Evolutionary conservation across 2,888 invertebrate species (phyloP).

Genomic region (Zonitis immaculata): DNA sequence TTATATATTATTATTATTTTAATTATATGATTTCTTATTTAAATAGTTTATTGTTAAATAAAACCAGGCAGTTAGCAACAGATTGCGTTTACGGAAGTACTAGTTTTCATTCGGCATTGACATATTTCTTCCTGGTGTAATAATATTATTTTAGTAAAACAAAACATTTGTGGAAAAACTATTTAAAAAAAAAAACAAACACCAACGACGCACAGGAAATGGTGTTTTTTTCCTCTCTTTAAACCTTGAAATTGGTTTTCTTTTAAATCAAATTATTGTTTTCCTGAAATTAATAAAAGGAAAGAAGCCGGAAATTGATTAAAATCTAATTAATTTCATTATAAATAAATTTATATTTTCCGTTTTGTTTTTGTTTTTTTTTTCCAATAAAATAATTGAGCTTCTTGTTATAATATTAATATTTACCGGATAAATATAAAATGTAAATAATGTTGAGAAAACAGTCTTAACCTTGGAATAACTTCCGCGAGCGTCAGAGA

Average conservation of each 20-base stretch:
- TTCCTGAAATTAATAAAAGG: conserved; percentile 4
- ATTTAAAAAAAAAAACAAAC: not conserved
- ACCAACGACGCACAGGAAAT: not conserved
- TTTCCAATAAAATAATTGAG: not conserved
- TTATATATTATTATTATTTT: too few relatives aligned
- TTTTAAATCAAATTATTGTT: not conserved
- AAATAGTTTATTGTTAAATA: not conserved
- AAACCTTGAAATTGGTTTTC: not conserved
- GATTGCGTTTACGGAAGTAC: conserved; percentile 24
- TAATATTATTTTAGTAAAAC: conserved; percentile 9
- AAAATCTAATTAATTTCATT: conserved; percentile 3
- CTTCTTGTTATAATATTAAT: conserved; percentile 17
- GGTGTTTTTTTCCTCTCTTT: not conserved
- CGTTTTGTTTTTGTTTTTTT: not conserved
- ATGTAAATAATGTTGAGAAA: conserved; percentile 34
- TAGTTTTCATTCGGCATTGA: conserved; percentile 39
- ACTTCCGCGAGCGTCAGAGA: conserved; percentile 35
- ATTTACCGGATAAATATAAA: conserved; percentile 34
- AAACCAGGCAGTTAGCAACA: conserved; percentile 8
- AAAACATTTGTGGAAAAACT: not conserved
- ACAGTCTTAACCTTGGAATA: conserved; percentile 31
- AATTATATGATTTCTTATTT: too few relatives aligned
- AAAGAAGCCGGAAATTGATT: conserved; percentile 2
- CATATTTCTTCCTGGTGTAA: conserved; percentile 41
- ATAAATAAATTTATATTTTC: too few relatives aligned